Percentiles rank a stretch among this genome's conserved stretches.
Evolutionary conservation across 2,113 vertebrate species (phyloP).

Genomic region (Melozone crissalis): DNA sequence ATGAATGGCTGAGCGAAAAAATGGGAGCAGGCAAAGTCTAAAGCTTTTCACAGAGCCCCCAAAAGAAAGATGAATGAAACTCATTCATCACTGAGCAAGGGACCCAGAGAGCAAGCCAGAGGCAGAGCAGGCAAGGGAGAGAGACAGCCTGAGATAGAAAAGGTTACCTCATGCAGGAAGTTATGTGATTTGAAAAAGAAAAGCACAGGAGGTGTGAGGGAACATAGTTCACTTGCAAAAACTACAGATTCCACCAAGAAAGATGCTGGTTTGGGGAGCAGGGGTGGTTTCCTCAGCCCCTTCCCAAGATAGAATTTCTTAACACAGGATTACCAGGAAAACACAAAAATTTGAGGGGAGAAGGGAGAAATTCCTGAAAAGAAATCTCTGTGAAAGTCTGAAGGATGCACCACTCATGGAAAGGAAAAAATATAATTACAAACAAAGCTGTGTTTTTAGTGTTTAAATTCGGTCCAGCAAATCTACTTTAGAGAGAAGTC

Average conservation of each 20-base stretch:
- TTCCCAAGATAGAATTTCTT: neutral
- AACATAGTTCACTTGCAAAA: neutral
- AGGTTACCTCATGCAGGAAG: conserved; percentile 62
- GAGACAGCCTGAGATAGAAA: conserved; percentile 30
- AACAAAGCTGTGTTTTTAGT: neutral
- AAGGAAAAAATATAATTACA: neutral
- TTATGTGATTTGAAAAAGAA: conserved; percentile 58
- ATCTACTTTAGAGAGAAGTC: neutral
- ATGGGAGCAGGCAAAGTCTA: conserved; percentile 79
- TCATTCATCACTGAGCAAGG: conserved; percentile 79
- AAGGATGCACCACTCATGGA: neutral
- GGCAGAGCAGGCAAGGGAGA: conserved; percentile 25
- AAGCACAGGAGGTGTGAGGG: conserved; percentile 23
- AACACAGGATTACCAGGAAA: neutral
- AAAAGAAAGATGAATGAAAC: conserved; percentile 81
- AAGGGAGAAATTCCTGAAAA: neutral
- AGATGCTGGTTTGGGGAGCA: neutral
- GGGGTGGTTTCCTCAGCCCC: neutral
- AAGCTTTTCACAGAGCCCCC: conserved; percentile 77
- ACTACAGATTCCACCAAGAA: neutral
- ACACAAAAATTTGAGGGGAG: neutral
- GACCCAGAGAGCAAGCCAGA: conserved; percentile 70
- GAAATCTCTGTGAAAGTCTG: neutral
- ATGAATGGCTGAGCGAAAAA: conserved; percentile 73
- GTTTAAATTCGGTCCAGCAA: neutral